These are phyloP conservation scores for Trididemnum miniatum DNA, from an alignment of 23 tunicate species.

Conservation along the genomic window DNA sequence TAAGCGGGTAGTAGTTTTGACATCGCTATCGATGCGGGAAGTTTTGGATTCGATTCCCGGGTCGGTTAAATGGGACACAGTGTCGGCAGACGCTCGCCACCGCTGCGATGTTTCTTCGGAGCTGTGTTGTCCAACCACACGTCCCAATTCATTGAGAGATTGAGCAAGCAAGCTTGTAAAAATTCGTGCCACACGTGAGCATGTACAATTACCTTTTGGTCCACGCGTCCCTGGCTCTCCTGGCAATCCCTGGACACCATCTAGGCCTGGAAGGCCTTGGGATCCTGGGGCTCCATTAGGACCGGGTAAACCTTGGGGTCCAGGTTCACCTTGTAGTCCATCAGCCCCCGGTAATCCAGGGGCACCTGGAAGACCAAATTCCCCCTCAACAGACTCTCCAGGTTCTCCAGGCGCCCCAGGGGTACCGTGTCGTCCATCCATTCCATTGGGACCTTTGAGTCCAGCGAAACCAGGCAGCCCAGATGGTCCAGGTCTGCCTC, in stretches of 20 bases:
- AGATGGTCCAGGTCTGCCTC: slow-evolving; percentile 14
- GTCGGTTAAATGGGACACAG: too few species aligned
- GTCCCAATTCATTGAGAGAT: too few species aligned
- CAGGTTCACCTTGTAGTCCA: slow-evolving; percentile 5
- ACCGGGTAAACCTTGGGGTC: slow-evolving; percentile 39
- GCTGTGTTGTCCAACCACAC: too few species aligned
- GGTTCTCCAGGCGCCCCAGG: slow-evolving; percentile 31
- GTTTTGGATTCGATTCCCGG: too few species aligned
- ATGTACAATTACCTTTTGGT: slow-evolving; percentile 41
- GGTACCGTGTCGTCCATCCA: slow-evolving; percentile 23
- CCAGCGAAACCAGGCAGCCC: slow-evolving; percentile 55
- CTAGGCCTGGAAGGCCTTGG: slow-evolving; percentile 46
- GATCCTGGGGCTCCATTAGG: slow-evolving; percentile 27
- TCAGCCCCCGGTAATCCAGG: slow-evolving; percentile 25
- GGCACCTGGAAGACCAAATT: not conserved
- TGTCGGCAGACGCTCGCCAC: too few species aligned
- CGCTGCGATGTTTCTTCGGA: too few species aligned
- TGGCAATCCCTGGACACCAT: slow-evolving; percentile 53
- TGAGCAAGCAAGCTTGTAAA: too few species aligned
- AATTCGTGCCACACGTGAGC: not conserved
- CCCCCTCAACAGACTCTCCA: slow-evolving; percentile 19
- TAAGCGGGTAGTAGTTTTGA: too few species aligned
- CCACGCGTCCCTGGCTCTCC: slow-evolving; percentile 59
- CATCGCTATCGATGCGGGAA: too few species aligned
- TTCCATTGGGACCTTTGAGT: slow-evolving; percentile 44